These are phyloP conservation scores for Pocota personata DNA, from an alignment of 2,888 invertebrate species.

Conservation along the genomic window DNA sequence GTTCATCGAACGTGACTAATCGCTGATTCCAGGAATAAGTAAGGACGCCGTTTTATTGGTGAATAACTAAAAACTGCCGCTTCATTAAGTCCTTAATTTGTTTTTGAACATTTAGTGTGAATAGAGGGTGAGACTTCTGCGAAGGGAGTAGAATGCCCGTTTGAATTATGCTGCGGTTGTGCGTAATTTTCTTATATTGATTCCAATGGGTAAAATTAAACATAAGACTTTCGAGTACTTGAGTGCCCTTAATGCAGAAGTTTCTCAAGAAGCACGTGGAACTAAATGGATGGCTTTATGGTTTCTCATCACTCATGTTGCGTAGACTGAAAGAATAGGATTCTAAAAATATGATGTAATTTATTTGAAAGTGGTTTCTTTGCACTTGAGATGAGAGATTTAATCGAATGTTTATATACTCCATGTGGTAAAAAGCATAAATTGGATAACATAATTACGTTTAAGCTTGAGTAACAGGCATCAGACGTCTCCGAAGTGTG, in stretches of 20 bases:
- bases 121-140: neutral
- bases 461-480: too few relatives aligned
- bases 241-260: neutral
- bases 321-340: neutral
- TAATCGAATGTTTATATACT: constrained; percentile 13
- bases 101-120: neutral
- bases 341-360: neutral
- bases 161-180: neutral
- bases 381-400: constrained; percentile 2
- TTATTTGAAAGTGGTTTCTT: constrained; percentile 11
- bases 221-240: neutral
- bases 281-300: neutral
- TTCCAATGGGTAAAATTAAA: constrained; percentile 7
- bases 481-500: neutral
- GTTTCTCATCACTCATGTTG: neutral
- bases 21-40: constrained; percentile 53
- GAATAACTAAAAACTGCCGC: constrained; percentile 40
- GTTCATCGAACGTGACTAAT: constrained; percentile 61
- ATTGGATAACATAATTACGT: neutral
- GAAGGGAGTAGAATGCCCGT: neutral
- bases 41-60: constrained; percentile 4
- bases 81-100: constrained; percentile 59
- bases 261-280: neutral
- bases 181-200: neutral
- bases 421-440: constrained; percentile 5